Base-by-base conservation (phyloP, 2,888 invertebrate genomes). In the Hetaerina titia region DNA sequence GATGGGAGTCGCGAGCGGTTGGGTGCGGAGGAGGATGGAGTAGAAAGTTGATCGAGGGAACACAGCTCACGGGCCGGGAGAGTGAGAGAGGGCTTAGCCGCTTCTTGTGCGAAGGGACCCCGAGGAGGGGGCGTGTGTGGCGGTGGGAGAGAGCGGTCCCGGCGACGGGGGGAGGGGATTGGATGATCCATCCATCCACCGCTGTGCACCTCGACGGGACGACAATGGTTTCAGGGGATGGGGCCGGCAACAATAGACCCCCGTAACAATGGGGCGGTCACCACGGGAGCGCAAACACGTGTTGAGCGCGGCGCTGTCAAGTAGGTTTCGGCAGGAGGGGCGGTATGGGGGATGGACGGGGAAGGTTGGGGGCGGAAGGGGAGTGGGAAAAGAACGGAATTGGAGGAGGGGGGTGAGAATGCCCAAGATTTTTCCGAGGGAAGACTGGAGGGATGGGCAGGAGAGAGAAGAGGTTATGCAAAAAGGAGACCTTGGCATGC, bases 251-350 rank as follows among this genome's bases (percentile, higher is more conserved):
- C 92, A 92, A 92, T 92, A 64, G 92, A 56, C 69, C 13, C 64
- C 69, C 69, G 92, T 92, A 92, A 92, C 92, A 92, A 92, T 92
- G 92, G 92, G 92, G 64, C 57, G 92, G 92, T 92, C 92, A 92
- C 92, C 92, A 92, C 92, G 92, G 92, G 92, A 92, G 92, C 92
- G 56, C 92, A 92, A 92, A 92, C 92, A 92, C 92, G 92, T 92
- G 92, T 92, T 92, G 92, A 92, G 92, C 92, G 92, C 69, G 69
- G 45, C 74, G 92, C 92, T 92, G 92, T 92, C 92, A 92, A 92
- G 92, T 92, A 92, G 69, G 92, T 92, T 74, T 92, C 69, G 57
- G 56, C 63, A 64, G 64, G 45, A 25, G 19, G 45, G 31, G 22
- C 13, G 9, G 45, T n/a, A 45, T n/a, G 64, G 58, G 31, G 31